Percentiles rank a stretch among this genome's conserved stretches.
Conservation (phyloP, 2,888 invertebrate species). For the Tipula helvola region DNA sequence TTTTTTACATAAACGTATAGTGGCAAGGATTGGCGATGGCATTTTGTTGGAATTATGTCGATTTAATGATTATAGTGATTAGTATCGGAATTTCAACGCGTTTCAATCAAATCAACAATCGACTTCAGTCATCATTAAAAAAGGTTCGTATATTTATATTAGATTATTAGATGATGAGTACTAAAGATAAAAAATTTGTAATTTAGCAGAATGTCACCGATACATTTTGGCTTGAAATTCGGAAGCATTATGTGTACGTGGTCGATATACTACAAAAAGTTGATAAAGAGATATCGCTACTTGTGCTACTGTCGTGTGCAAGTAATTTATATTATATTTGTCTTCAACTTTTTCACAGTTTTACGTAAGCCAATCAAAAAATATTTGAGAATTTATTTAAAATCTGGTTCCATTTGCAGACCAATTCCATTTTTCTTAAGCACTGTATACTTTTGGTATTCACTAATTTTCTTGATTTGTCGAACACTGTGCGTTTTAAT, state of each 20-base stretch:
- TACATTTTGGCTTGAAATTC: constrained; percentile 50
- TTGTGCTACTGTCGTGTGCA: constrained; percentile 52
- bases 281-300: constrained; percentile 47
- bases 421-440: not conserved
- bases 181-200: too few relatives aligned
- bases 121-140: constrained; percentile 23
- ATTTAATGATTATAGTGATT: constrained; percentile 52
- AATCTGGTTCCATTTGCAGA: not conserved
- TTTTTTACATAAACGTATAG: not conserved
- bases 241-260: constrained; percentile 51
- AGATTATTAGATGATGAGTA: too few relatives aligned
- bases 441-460: constrained; percentile 39
- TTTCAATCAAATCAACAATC: constrained; percentile 46
- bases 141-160: not conserved
- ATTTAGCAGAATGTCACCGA: constrained; percentile 22
- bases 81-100: constrained; percentile 50
- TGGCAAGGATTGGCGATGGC: constrained; percentile 39
- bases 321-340: constrained; percentile 65
- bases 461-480: constrained; percentile 40
- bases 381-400: not conserved
- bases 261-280: constrained; percentile 46
- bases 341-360: constrained; percentile 49
- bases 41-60: constrained; percentile 60
- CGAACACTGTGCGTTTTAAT: constrained; percentile 42
- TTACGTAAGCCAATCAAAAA: constrained; percentile 16